phyloP scores from a whole-genome alignment of 2,888 invertebrate genomes.

The Heliothis peltigera region DNA sequence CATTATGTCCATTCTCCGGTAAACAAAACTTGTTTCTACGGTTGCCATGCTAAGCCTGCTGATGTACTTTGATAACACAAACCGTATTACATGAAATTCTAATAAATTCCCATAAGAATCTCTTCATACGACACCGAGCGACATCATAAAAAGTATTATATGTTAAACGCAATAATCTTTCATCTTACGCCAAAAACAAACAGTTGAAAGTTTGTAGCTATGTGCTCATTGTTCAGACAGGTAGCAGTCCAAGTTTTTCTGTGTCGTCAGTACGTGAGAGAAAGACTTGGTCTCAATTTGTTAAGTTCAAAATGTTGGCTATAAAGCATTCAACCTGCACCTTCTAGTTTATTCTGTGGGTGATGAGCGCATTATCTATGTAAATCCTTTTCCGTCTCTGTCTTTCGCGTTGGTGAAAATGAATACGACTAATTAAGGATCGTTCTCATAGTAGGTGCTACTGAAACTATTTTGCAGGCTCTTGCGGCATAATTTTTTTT shows the following conservation, averaged over 20 bases:
- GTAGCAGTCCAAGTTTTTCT: conserved; percentile 76
- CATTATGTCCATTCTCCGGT: too few species aligned
- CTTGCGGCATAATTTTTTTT: too few species aligned
- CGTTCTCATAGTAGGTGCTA: too few species aligned
- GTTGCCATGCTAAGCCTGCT: too few species aligned
- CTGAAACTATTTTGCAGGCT: too few species aligned
- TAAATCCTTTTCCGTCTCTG: background rate
- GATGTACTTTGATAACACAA: too few species aligned
- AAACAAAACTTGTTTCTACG: too few species aligned
- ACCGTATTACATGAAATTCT: too few species aligned
- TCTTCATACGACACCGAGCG: too few species aligned
- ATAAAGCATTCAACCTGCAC: conserved; percentile 54
- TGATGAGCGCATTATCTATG: conserved; percentile 12
- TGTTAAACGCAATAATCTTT: conserved; percentile 9
- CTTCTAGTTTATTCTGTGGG: conserved; percentile 39
- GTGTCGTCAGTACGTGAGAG: conserved; percentile 66
- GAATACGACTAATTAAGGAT: background rate
- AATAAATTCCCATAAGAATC: too few species aligned
- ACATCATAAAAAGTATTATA: background rate
- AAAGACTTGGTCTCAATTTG: conserved; percentile 63
- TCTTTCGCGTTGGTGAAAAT: background rate
- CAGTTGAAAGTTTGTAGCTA: conserved; percentile 74
- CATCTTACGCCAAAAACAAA: conserved; percentile 53
- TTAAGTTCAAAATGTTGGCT: conserved; percentile 56
- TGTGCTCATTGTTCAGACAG: conserved; percentile 78